Conservation (phyloP, 2,888 invertebrate genomes). For the Pseudolycoriella hygida region DNA sequence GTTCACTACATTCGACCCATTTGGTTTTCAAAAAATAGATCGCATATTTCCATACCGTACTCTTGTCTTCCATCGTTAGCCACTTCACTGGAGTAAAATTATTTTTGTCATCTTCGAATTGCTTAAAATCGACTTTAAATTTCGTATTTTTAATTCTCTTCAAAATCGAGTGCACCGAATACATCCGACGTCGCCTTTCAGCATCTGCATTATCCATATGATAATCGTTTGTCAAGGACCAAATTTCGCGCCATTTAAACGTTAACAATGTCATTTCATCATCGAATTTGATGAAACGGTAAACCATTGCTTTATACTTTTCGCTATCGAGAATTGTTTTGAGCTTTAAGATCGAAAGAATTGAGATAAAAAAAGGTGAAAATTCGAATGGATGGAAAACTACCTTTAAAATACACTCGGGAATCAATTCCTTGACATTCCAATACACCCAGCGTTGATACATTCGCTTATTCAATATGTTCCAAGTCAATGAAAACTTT, state of each 20-base stretch:
- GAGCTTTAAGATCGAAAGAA: slow-evolving; percentile 14
- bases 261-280: slow-evolving; percentile 39
- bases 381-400: no score
- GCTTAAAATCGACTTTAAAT: slow-evolving; percentile 1
- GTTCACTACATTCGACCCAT: slow-evolving; percentile 22
- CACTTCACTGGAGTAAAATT: slow-evolving; percentile 17
- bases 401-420: slow-evolving; percentile 35
- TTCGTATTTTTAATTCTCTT: slow-evolving; percentile 16
- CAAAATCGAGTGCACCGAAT: slow-evolving; percentile 23
- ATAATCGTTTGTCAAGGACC: slow-evolving; percentile 24
- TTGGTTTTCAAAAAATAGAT: slow-evolving; percentile 23
- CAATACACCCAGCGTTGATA: slow-evolving; percentile 36
- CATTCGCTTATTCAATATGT: slow-evolving; percentile 45
- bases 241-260: slow-evolving; percentile 35
- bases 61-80: slow-evolving; percentile 22
- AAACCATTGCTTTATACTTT: slow-evolving; percentile 24
- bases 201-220: slow-evolving; percentile 24
- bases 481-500: slow-evolving; percentile 48
- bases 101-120: not conserved
- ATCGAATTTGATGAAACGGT: slow-evolving; percentile 37
- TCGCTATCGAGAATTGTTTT: slow-evolving; percentile 24
- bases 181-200: slow-evolving; percentile 22
- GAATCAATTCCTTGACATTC: slow-evolving; percentile 36
- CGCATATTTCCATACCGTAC: slow-evolving; percentile 26
- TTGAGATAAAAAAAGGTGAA: no score